Percentiles rank a stretch among this genome's conserved stretches.
Conservation (phyloP, 2,797 vertebrate genomes). For the Dicrostonyx torquatus region DNA sequence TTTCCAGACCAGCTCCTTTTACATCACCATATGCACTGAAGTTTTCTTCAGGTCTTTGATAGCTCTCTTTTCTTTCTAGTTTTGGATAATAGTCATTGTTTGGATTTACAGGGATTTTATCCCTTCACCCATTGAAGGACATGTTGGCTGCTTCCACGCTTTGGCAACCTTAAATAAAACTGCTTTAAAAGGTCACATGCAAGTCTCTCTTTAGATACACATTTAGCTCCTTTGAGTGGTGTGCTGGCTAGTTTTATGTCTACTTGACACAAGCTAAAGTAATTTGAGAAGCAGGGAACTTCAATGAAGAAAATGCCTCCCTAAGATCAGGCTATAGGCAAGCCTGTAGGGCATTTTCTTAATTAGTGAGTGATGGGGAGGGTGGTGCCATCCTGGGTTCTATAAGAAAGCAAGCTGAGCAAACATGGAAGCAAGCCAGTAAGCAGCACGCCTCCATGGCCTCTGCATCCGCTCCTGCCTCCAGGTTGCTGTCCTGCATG, state of each 20-base stretch:
- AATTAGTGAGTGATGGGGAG: background rate
- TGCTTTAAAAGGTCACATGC: background rate
- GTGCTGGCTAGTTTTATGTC: background rate
- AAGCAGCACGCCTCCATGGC: background rate
- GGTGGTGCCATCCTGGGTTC: background rate
- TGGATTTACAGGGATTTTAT: accelerated
- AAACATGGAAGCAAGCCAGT: background rate
- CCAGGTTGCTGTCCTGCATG: background rate
- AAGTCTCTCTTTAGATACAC: background rate
- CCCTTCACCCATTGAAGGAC: background rate
- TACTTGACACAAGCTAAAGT: too few relatives aligned
- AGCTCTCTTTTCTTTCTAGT: background rate
- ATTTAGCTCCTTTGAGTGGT: background rate
- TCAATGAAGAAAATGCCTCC: background rate
- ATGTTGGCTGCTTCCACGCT: background rate
- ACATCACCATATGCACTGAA: too few relatives aligned
- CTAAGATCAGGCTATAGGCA: background rate
- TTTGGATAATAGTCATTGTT: background rate
- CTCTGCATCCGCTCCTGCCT: background rate
- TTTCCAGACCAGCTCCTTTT: background rate
- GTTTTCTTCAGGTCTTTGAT: background rate
- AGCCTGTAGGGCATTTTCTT: background rate
- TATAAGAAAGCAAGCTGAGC: background rate
- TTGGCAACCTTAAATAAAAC: background rate
- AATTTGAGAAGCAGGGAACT: background rate